phyloP scores from a whole-genome alignment of 2,113 vertebrate genomes.

The Trachemys scripta region DNA sequence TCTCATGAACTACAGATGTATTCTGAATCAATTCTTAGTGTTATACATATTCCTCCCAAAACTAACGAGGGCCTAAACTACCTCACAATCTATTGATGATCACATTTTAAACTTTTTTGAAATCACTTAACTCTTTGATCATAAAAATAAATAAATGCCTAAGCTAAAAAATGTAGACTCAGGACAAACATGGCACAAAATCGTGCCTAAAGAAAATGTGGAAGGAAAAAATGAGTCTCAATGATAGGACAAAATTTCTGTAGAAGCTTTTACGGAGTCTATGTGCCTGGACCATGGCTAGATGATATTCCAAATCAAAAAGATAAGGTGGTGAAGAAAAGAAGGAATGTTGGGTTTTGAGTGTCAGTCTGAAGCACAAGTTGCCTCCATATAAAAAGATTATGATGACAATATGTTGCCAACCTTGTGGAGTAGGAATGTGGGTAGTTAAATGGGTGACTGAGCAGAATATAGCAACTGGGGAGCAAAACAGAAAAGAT shows the following conservation, averaged over 20 bases:
- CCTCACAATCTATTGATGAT: background rate
- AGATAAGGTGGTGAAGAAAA: background rate
- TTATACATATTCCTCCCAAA: background rate
- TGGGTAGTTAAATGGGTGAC: background rate
- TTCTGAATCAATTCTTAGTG: background rate
- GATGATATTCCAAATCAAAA: background rate
- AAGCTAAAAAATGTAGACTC: background rate
- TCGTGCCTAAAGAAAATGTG: background rate
- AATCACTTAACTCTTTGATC: background rate
- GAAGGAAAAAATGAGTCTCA: background rate
- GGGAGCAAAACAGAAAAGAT: background rate
- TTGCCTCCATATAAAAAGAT: background rate
- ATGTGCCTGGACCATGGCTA: background rate
- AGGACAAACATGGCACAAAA: background rate
- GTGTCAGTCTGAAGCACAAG: fast-evolving
- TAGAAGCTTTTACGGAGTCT: background rate
- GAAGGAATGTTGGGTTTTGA: background rate
- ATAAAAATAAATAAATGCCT: background rate
- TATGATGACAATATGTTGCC: fast-evolving
- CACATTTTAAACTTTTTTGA: background rate
- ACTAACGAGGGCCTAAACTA: background rate
- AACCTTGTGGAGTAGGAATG: background rate
- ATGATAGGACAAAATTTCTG: background rate
- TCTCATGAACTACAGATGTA: background rate
- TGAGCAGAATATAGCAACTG: background rate